Evolutionary conservation across 2,797 vertebrate species (phyloP).

Genomic region (Lepus oiostolus): DNA sequence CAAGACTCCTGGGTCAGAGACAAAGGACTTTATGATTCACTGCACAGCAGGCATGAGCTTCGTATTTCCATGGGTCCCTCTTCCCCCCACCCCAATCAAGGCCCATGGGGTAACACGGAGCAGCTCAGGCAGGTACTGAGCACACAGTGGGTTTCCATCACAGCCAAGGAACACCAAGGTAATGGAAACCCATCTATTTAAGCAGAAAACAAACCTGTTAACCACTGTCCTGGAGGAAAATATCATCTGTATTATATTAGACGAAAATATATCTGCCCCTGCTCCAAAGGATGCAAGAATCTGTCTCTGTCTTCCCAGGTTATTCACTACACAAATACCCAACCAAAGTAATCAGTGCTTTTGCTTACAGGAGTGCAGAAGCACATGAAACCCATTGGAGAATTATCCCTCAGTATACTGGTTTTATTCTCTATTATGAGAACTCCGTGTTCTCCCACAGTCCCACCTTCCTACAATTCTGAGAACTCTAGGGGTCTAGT

Average conservation of each 20-base stretch:
- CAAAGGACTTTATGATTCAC: background rate
- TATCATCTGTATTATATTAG: background rate
- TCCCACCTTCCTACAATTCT: background rate
- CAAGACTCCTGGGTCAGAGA: background rate
- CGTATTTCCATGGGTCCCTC: background rate
- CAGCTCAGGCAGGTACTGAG: background rate
- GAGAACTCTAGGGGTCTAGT: background rate
- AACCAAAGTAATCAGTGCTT: background rate
- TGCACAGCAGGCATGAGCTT: background rate
- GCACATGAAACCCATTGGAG: background rate
- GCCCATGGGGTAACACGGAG: background rate
- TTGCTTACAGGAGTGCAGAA: background rate
- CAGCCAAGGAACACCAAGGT: background rate
- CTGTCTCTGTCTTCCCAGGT: background rate
- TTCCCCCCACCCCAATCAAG: background rate
- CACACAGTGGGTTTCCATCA: background rate
- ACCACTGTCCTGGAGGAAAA: background rate
- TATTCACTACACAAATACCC: conserved; percentile 7
- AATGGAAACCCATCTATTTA: conserved; percentile 2
- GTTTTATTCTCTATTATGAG: background rate
- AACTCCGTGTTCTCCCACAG: background rate
- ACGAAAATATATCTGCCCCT: background rate
- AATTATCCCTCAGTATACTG: background rate
- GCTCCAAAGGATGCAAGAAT: background rate
- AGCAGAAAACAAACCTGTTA: background rate